Conservation (phyloP, 1,140 invertebrate genomes). For the Rhizoglyphus robini region DNA sequence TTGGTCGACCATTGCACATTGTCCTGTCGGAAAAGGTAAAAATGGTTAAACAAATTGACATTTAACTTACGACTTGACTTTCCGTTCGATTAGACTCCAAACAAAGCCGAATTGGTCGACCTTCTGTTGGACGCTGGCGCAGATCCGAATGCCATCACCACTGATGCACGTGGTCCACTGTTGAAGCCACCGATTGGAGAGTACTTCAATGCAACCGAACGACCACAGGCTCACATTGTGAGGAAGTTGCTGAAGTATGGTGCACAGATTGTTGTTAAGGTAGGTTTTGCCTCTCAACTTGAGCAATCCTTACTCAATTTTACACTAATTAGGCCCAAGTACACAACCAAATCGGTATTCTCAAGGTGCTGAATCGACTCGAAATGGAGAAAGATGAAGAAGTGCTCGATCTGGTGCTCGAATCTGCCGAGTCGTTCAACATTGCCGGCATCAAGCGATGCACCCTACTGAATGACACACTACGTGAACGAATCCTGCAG, state of each 20-base stretch:
- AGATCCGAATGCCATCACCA: conserved; percentile 63
- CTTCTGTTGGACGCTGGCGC: conserved; percentile 58
- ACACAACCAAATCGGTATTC: conserved; percentile 12
- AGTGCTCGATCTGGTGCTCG: not conserved
- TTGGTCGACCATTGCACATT: conserved; percentile 68
- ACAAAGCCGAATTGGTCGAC: conserved; percentile 43
- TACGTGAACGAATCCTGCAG: conserved; percentile 2
- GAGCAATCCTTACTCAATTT: not conserved
- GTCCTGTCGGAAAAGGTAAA: conserved; percentile 57
- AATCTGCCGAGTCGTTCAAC: conserved; percentile 13
- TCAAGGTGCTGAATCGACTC: conserved; percentile 8
- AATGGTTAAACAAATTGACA: not conserved
- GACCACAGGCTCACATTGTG: conserved; percentile 51
- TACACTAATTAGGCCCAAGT: conserved; percentile 14
- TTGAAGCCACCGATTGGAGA: conserved; percentile 62
- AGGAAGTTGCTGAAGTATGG: conserved; percentile 60
- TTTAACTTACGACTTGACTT: not conserved
- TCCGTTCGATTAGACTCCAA: conserved; percentile 39
- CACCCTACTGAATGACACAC: conserved; percentile 1
- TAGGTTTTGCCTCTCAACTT: conserved; percentile 8
- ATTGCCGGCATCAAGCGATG: conserved; percentile 15
- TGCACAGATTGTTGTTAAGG: conserved; percentile 37
- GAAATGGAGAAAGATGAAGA: conserved; percentile 7
- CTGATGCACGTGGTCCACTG: conserved; percentile 38
- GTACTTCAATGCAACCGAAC: conserved; percentile 60